Evolutionary conservation across 64 coral and sea anemone species (phyloP).

Genomic region (Pachyseris speciosa): DNA sequence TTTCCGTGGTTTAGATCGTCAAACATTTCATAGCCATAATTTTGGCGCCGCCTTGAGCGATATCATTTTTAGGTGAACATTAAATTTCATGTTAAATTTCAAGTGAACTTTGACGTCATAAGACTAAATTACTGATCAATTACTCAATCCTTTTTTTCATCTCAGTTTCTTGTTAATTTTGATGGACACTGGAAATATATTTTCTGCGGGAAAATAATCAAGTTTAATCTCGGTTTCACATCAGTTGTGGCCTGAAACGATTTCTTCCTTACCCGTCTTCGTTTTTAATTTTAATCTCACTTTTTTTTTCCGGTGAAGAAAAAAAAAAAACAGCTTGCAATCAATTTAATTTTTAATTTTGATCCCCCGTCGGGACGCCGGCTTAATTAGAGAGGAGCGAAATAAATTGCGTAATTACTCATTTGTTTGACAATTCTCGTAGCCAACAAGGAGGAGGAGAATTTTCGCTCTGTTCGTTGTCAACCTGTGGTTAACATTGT

Average conservation of each 20-base stretch:
- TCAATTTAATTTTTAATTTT: constrained; percentile 12
- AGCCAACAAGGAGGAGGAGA: not conserved
- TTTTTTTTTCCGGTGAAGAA: not conserved
- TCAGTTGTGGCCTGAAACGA: not conserved
- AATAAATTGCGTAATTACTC: constrained; percentile 27
- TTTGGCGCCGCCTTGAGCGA: not conserved
- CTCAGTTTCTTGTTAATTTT: not conserved
- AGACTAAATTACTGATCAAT: not conserved
- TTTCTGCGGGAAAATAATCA: too few species aligned
- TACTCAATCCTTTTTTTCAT: not conserved
- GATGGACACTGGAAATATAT: not conserved
- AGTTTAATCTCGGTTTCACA: not conserved
- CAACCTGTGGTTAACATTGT: constrained; percentile 11
- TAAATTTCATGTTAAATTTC: not conserved
- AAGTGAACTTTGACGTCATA: constrained; percentile 12
- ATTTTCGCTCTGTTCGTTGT: not conserved
- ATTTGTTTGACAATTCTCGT: constrained; percentile 5
- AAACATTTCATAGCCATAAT: not conserved
- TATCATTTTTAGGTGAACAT: not conserved
- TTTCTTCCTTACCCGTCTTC: not conserved
- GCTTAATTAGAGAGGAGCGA: constrained; percentile 23
- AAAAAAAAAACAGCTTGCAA: not conserved
- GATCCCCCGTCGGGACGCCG: not conserved
- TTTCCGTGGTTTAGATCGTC: not conserved
- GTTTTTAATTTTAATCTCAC: not conserved